These are phyloP conservation scores for Gallirallus australis DNA, from an alignment of 2,797 vertebrate species.

Conservation along the genomic window DNA sequence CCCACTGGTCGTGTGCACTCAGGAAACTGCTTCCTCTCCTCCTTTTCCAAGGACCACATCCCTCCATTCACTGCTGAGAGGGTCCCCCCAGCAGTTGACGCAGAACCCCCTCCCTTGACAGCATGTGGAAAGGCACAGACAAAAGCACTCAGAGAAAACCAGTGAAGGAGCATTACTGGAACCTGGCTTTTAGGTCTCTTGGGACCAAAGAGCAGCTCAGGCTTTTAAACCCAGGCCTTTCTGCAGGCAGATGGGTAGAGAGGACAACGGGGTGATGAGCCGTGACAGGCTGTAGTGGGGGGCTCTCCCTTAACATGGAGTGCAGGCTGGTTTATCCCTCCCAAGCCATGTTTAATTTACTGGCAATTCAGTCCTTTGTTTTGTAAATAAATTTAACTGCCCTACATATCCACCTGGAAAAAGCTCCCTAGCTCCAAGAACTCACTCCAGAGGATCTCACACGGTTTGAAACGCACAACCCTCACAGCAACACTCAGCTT, in stretches of 20 bases:
- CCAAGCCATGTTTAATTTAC: not conserved
- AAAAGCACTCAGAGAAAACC: not conserved
- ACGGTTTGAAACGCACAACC: not conserved
- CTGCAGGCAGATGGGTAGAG: not conserved
- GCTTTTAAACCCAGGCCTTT: not conserved
- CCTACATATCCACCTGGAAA: not conserved
- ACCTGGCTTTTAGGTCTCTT: not conserved
- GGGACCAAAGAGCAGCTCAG: not conserved
- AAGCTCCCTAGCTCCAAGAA: not conserved
- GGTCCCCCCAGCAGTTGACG: not conserved
- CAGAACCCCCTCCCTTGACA: not conserved
- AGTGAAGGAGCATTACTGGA: not conserved
- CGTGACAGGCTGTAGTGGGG: not conserved
- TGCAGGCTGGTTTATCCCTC: not conserved
- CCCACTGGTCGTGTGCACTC: not conserved
- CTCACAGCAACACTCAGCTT: not conserved
- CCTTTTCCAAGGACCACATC: not conserved
- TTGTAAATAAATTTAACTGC: constrained; percentile 29
- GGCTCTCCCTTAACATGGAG: not conserved
- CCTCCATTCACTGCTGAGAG: not conserved
- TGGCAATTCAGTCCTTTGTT: constrained; percentile 12
- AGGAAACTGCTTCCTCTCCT: not conserved
- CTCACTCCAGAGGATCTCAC: not conserved
- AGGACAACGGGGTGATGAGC: not conserved
- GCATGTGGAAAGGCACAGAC: not conserved